Evolutionary conservation across 2,888 invertebrate genomes (phyloP).

Genomic region (Drosophila infuscata): DNA sequence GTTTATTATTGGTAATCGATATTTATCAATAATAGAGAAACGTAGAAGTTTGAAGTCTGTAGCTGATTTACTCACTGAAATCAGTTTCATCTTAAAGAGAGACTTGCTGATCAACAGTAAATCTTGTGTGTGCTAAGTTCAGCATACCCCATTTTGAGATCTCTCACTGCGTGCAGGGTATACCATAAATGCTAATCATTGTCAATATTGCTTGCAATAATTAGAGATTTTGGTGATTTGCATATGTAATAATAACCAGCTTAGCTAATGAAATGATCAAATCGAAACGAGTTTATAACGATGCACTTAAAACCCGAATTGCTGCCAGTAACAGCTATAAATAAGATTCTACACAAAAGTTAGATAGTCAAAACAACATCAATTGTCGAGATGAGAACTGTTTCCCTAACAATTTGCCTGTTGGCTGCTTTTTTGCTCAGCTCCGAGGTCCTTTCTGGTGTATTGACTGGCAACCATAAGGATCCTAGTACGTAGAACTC

Average conservation of each 20-base stretch:
- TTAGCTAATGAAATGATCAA: conserved; percentile 11
- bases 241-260: neutral
- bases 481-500: no score
- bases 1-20: neutral
- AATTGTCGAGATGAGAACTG: conserved; percentile 15
- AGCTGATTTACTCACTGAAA: neutral
- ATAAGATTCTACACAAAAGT: neutral
- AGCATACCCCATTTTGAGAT: neutral
- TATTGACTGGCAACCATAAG: no score
- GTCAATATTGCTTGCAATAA: neutral
- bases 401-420: neutral
- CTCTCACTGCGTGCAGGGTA: neutral
- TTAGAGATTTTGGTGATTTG: neutral
- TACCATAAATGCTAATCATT: neutral
- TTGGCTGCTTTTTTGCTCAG: conserved; percentile 15
- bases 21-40: neutral
- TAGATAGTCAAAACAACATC: neutral
- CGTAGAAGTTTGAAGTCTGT: neutral
- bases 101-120: neutral
- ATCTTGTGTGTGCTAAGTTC: neutral
- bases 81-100: neutral
- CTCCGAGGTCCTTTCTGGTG: neutral
- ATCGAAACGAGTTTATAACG: conserved; percentile 6
- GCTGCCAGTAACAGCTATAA: neutral
- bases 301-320: neutral